Evolutionary conservation across 2,797 vertebrate genomes (phyloP).

Genomic region (Jordanella pulchra): DNA sequence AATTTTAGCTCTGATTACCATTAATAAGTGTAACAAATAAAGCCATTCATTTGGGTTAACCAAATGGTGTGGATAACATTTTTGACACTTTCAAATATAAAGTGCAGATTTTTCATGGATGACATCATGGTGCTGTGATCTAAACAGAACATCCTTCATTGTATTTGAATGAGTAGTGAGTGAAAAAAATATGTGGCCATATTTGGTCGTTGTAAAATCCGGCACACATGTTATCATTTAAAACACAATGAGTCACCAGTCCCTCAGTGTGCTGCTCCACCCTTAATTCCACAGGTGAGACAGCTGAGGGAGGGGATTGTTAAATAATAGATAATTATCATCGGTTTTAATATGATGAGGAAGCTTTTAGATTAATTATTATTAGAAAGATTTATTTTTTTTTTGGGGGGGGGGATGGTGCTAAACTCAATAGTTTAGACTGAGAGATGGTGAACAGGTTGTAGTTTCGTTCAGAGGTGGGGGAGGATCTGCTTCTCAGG

Average conservation of each 20-base stretch:
- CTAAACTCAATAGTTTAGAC: background rate
- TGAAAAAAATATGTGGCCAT: constrained; percentile 33
- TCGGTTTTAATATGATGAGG: background rate
- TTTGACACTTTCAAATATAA: no score
- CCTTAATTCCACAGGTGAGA: constrained; percentile 42
- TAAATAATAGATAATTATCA: background rate
- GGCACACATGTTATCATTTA: constrained; percentile 21
- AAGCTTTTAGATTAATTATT: background rate
- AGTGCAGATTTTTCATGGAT: no score
- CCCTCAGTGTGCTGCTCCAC: constrained; percentile 8
- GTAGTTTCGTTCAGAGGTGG: background rate
- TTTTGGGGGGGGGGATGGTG: background rate
- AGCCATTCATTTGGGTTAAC: no score
- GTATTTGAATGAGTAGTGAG: constrained; percentile 12
- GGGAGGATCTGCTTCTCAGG: constrained; percentile 36
- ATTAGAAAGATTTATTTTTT: background rate
- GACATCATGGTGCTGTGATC: background rate
- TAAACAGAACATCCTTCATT: constrained; percentile 9
- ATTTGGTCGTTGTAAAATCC: constrained; percentile 44
- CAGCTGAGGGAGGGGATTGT: background rate
- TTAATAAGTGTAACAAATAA: no score
- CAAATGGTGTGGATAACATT: no score
- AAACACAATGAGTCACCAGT: constrained; percentile 33
- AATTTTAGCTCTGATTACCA: no score
- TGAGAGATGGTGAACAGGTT: constrained; percentile 26